A percentile compares a stretch with the other conserved stretches of the same genome.
phyloP scores from a whole-genome alignment of 1,140 invertebrate genomes.

The Drosophila kohkoa region DNA sequence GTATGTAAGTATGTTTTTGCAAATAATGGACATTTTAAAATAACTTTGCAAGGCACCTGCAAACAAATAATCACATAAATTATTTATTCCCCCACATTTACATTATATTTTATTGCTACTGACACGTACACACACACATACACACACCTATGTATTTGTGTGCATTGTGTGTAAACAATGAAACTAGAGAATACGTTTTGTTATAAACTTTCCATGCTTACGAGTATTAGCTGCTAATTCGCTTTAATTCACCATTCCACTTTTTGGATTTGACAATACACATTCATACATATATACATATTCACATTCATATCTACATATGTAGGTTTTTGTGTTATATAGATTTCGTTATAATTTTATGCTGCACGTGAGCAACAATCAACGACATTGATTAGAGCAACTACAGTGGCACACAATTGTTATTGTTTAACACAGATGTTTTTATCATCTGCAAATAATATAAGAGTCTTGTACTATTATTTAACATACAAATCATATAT shows the following conservation, averaged over 20 bases:
- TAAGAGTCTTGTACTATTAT: no score
- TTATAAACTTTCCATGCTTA: slow-evolving; percentile 16
- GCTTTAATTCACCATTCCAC: neutral
- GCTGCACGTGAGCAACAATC: no score
- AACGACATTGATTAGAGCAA: no score
- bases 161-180: slow-evolving; percentile 9
- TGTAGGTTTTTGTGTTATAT: no score
- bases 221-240: neutral
- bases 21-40: slow-evolving; percentile 3
- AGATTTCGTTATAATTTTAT: neutral
- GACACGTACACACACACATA: neutral
- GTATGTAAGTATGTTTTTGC: neutral
- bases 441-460: no score
- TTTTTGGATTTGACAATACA: no score
- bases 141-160: neutral
- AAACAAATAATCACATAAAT: slow-evolving; percentile 26
- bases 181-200: slow-evolving; percentile 19
- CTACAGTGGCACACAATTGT: no score
- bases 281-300: neutral
- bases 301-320: neutral
- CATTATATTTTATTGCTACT: neutral
- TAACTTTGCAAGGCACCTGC: slow-evolving; percentile 5
- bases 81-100: slow-evolving; percentile 7
- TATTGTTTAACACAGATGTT: no score
- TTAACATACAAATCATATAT: no score